Evolutionary conservation across 2,113 vertebrate species (phyloP), one percentile per base, ranked within the genome.

Genomic region (Calidris pygmaea): DNA sequence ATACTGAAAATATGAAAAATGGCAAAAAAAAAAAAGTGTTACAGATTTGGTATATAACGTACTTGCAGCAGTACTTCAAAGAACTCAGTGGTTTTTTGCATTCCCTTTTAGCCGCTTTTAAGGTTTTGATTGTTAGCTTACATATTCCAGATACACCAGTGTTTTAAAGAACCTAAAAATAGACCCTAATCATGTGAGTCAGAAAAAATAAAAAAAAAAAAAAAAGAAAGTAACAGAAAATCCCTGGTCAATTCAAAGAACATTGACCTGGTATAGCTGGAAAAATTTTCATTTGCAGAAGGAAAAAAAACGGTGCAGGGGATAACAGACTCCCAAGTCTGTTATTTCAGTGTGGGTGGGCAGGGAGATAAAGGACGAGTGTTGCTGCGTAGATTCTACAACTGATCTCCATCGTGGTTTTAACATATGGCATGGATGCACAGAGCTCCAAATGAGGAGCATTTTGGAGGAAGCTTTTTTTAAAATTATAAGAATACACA

Each of bases 381-480:
- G 76, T 77, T 9, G 3, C 73, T 89, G 79, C 73, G 93, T 4
- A 88, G 65, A 75, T 76, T 95, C 89, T 91, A 83, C 87, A 93
- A 94, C 85, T 94, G 73, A 29, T 75, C 76, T 68, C 85, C 72
- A 88, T 87, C 82, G 12, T 88, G 85, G 55, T 94, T 86, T 92
- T 88, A 95, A 78, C 92, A 93, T 94, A 93, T 92, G 88, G 92
- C 83, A 92, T 58, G 60, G 79, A 86, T 90, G 86, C 73, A 89
- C 68, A 86, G 74, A 84, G 53, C 83, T 90, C 56, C 62, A 88
- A 92, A 93, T 0, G 24, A 96, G 56, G 24, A 93, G 52, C 65
- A 35, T 89, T 96, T 87, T 93, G 60, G 72, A 85, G 72, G 13
- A 10, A 90, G 48, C 21, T 86, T 92, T 90, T 85, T 91, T 86